Evolutionary conservation across 2,113 vertebrate species (phyloP), one percentile per base, ranked within the genome.

Genomic region (Pantherophis guttatus): DNA sequence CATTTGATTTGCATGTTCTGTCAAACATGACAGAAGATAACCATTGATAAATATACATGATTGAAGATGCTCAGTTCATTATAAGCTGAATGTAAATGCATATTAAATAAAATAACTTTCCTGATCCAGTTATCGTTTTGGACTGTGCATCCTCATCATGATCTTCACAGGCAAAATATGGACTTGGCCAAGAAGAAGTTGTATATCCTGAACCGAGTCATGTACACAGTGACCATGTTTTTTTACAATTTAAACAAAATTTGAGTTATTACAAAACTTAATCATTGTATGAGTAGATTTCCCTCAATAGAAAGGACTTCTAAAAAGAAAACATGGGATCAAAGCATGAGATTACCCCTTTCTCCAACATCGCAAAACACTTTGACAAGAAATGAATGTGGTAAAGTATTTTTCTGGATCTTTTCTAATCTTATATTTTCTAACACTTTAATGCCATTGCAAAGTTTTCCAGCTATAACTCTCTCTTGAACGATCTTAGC

Each of bases 331-430:
- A 33, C 17, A 3, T 2, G 6, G 33, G 17, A 81, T 39, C 33
- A 81, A 81, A 39, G 70, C n/a, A 81, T 81, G 17, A 39, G 17
- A 81, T 81, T 81, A 39, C 17, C 33, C 33, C 33, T 21, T 81
- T 39, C 70, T 39, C 7, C 17, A 39, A 62, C 9, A 59, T 53
- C 39, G 26, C 44, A 39, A 44, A 24, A 8, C 39, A 90, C 33
- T 54, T 86, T 86, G 75, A 53, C 8, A 19, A 50, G 90, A 93
- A 65, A 0, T 0, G 26, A 88, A 94, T 75, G 33, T 2, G 88
- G 10, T 62, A 88, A 70, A 90, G 94, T 92, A 89, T 55, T 88
- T 33, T 90, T 93, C 89, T 95, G 93, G 91, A 70, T 81, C 33
- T 55, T 54, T 44, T 33, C 92, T 81, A 39, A 39, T 55, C n/a